phyloP scores from a whole-genome alignment of 2,888 invertebrate species.

The Lysandra coridon region DNA sequence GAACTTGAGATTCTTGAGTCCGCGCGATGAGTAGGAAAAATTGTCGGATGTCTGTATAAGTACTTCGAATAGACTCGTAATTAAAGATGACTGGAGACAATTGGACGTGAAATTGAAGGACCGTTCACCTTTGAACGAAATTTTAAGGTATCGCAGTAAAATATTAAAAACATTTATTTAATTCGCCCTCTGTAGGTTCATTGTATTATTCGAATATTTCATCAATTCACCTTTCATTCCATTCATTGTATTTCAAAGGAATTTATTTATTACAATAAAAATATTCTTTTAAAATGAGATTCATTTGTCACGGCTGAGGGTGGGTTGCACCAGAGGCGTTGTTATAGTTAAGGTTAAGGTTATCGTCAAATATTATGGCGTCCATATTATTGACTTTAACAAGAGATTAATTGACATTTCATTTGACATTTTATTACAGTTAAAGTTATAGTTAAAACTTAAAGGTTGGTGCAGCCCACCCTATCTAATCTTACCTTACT shows the following conservation, averaged over 20 bases:
- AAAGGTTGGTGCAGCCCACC: no score
- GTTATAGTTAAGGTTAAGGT: no score
- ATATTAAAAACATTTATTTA: slow-evolving; percentile 12
- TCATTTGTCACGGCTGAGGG: neutral
- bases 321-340: no score
- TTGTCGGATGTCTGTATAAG: slow-evolving; percentile 29
- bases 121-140: neutral
- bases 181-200: neutral
- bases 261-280: neutral
- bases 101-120: neutral
- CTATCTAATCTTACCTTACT: neutral
- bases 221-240: neutral
- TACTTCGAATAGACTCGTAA: slow-evolving; percentile 30
- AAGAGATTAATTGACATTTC: no score
- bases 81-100: slow-evolving; percentile 9
- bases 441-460: no score
- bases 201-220: neutral
- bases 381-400: no score
- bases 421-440: no score
- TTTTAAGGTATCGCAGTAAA: neutral
- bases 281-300: neutral
- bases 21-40: slow-evolving; percentile 33
- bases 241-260: neutral
- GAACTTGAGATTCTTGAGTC: slow-evolving; percentile 35
- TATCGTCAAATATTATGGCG: no score